A percentile compares a stretch with the other conserved stretches of the same genome.
Conservation (phyloP, 2,113 vertebrate species). For the Panthera uncia region DNA sequence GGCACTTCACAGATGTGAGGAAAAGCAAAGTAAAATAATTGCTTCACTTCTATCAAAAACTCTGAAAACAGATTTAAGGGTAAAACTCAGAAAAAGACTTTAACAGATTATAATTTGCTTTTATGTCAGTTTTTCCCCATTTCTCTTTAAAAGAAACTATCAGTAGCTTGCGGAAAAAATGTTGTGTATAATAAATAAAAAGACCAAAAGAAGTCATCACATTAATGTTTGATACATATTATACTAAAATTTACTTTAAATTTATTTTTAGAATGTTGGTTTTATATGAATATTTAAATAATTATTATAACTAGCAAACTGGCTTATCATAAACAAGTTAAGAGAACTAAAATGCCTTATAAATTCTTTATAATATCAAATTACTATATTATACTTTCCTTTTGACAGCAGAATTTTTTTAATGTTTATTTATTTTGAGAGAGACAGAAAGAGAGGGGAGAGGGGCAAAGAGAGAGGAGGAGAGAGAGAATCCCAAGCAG, state of each 20-base stretch:
- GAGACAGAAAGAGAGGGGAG: no score
- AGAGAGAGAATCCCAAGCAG: no score
- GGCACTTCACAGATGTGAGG: not conserved
- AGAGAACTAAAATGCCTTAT: not conserved
- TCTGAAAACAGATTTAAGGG: slow-evolving; percentile 8
- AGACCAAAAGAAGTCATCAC: not conserved
- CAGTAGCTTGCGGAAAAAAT: not conserved
- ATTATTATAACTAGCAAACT: not conserved
- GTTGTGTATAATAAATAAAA: not conserved
- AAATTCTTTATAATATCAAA: not conserved
- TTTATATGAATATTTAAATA: slow-evolving; percentile 16
- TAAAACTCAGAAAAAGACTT: slow-evolving; percentile 5
- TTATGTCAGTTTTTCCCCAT: not conserved
- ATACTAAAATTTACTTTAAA: not conserved
- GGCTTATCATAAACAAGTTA: not conserved
- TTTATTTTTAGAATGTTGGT: slow-evolving; percentile 10
- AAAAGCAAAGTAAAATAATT: slow-evolving; percentile 19
- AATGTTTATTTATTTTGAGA: no score
- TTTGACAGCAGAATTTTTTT: no score
- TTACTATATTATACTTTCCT: not conserved
- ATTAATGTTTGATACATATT: not conserved
- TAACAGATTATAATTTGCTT: not conserved
- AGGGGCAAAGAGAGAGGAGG: no score
- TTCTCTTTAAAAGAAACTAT: slow-evolving; percentile 4
- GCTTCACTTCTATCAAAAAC: not conserved